A percentile compares a stretch with the other conserved stretches of the same genome.
phyloP scores from a whole-genome alignment of 1,140 invertebrate genomes.

The Caenorhabditis latens region DNA sequence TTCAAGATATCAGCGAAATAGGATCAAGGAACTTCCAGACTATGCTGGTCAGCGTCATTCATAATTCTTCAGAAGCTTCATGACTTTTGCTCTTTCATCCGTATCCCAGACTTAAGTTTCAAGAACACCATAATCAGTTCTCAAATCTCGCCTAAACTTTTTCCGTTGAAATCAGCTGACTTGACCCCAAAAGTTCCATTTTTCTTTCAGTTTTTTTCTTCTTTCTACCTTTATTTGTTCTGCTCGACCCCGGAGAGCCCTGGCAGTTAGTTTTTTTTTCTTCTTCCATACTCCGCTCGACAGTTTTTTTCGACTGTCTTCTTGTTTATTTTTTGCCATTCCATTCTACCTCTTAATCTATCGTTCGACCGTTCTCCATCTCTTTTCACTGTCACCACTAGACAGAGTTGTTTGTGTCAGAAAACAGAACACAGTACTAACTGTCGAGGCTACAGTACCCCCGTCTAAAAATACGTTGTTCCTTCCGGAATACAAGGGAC shows the following conservation, averaged over 20 bases:
- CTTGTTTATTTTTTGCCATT: slow-evolving; percentile 31
- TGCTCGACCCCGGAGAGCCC: not conserved
- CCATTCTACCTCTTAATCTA: not conserved
- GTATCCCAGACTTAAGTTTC: no score
- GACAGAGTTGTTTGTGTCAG: slow-evolving; percentile 18
- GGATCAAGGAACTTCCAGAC: no score
- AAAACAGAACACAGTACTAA: not conserved
- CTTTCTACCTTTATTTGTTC: slow-evolving; percentile 1
- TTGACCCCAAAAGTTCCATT: not conserved
- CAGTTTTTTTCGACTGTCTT: not conserved
- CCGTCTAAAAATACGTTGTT: not conserved
- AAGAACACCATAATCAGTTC: no score
- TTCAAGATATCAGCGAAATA: no score
- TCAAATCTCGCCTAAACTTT: no score
- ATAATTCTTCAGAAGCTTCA: no score
- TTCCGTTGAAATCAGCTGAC: not conserved
- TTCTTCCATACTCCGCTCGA: not conserved
- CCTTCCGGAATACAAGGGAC: not conserved
- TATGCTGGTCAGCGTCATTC: no score
- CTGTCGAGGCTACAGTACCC: not conserved
- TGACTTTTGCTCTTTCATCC: no score
- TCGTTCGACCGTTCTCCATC: slow-evolving; percentile 20
- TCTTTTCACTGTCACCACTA: not conserved
- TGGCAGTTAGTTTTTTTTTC: not conserved
- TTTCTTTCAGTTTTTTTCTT: not conserved